These are phyloP conservation scores for Benthosema pterotum DNA, from an alignment of 2,797 vertebrate genomes.

Conservation along the genomic window DNA sequence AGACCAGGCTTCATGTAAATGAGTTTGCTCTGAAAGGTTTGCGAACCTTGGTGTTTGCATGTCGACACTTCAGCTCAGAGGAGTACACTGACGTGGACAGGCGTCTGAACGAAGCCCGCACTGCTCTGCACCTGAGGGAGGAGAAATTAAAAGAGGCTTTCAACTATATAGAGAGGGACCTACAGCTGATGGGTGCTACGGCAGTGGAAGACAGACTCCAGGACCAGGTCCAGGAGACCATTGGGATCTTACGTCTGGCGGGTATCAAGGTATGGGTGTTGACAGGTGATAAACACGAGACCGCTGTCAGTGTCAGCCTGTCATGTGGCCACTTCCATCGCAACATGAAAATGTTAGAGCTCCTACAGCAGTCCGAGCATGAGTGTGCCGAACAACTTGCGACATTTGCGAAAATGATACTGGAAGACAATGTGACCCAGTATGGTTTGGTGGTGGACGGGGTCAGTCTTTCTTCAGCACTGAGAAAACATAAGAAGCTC, in stretches of 20 bases:
- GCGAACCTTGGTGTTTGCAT: constrained; percentile 93
- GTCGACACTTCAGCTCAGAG: constrained; percentile 87
- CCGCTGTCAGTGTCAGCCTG: constrained; percentile 94
- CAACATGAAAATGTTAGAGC: constrained; percentile 96
- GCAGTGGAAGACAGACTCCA: constrained; percentile 98
- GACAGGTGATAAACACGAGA: constrained; percentile 96
- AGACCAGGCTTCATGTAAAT: constrained; percentile 94
- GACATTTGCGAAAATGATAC: constrained; percentile 90
- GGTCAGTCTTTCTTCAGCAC: constrained; percentile 93
- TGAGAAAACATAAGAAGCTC: constrained; percentile 95
- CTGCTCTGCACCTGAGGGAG: constrained; percentile 93
- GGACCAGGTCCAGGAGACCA: constrained; percentile 97
- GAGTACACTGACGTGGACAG: constrained; percentile 88
- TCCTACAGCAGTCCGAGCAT: constrained; percentile 91
- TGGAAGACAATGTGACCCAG: constrained; percentile 95
- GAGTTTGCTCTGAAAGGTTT: constrained; percentile 98
- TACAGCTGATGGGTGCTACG: constrained; percentile 93
- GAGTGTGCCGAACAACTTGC: constrained; percentile 92
- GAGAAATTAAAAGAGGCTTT: constrained; percentile 88
- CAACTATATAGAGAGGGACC: constrained; percentile 89
- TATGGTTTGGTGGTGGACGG: constrained; percentile 96
- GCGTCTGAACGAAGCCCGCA: constrained; percentile 87
- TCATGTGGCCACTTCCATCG: constrained; percentile 97
- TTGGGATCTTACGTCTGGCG: constrained; percentile 91
- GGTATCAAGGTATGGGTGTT: constrained; percentile 98